Percentiles rank a stretch among this genome's conserved stretches.
phyloP scores from a whole-genome alignment of 2,113 vertebrate species.

The Corynorhinus townsendii region DNA sequence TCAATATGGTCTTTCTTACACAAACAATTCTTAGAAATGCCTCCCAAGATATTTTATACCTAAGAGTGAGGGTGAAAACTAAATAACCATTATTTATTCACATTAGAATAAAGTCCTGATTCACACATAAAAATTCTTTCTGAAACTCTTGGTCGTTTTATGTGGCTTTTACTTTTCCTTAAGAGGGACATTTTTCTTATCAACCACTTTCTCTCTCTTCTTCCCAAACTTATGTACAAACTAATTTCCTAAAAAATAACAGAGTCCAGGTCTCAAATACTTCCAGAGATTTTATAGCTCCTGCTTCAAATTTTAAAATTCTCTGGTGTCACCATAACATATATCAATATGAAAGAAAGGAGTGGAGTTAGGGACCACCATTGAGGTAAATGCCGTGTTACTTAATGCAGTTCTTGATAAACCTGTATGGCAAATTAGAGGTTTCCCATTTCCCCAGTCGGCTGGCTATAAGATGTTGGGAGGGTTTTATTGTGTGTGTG shows the following conservation, averaged over 20 bases:
- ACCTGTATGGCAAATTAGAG: conserved; percentile 59
- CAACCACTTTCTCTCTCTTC: neutral
- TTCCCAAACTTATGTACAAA: neutral
- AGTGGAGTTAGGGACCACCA: neutral
- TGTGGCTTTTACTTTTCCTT: neutral
- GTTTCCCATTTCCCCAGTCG: conserved; percentile 27
- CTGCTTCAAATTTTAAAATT: neutral
- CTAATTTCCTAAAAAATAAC: conserved; percentile 6
- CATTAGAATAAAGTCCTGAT: neutral
- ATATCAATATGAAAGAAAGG: neutral
- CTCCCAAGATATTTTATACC: neutral
- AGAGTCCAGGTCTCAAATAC: neutral
- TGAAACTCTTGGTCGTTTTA: neutral
- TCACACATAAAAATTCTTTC: neutral
- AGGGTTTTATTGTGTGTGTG: conserved; percentile 41
- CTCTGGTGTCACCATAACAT: neutral
- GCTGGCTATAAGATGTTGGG: conserved; percentile 56
- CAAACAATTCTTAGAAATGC: conserved; percentile 24
- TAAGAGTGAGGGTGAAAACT: neutral
- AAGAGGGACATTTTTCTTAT: neutral
- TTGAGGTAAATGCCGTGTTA: conserved; percentile 30
- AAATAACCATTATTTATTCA: neutral
- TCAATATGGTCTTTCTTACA: conserved; percentile 33
- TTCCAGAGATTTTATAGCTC: neutral
- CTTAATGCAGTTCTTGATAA: conserved; percentile 43